These are phyloP conservation scores for Hydrozoanthus gracilis DNA, from an alignment of 92 coral and sea anemone species.

Conservation along the genomic window DNA sequence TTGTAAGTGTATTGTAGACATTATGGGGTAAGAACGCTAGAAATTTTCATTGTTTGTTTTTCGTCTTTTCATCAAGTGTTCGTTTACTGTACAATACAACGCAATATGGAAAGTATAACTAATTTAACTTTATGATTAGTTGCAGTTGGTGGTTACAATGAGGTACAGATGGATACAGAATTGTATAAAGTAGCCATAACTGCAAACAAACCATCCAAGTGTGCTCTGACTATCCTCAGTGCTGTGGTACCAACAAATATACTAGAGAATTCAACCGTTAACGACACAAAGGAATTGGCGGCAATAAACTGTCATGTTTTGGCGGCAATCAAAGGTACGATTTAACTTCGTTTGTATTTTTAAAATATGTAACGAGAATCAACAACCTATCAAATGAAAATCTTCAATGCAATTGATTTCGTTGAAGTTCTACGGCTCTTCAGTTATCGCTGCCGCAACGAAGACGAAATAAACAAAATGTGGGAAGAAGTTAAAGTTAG, in stretches of 20 bases:
- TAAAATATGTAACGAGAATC: too few relatives aligned
- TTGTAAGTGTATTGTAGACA: too few relatives aligned
- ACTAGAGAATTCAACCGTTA: neutral
- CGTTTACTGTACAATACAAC: neutral
- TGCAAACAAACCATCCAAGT: neutral
- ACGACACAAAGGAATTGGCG: too few relatives aligned
- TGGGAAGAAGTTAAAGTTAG: constrained; percentile 26
- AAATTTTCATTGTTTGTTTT: too few relatives aligned
- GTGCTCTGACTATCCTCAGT: neutral
- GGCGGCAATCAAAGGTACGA: too few relatives aligned
- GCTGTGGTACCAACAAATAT: neutral
- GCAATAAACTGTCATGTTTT: too few relatives aligned
- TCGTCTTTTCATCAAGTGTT: neutral
- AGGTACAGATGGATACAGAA: neutral
- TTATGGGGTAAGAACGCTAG: too few relatives aligned
- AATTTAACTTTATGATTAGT: neutral
- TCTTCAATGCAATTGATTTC: too few relatives aligned
- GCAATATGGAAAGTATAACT: too few relatives aligned
- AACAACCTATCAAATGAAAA: too few relatives aligned
- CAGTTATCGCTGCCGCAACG: constrained; percentile 13
- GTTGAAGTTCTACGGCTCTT: neutral
- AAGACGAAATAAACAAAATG: neutral
- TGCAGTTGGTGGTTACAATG: constrained; percentile 1
- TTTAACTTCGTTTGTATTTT: too few relatives aligned
- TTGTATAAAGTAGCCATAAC: neutral